Evolutionary conservation across 2,113 vertebrate genomes (phyloP).

Genomic region (Brevimyrus niger): DNA sequence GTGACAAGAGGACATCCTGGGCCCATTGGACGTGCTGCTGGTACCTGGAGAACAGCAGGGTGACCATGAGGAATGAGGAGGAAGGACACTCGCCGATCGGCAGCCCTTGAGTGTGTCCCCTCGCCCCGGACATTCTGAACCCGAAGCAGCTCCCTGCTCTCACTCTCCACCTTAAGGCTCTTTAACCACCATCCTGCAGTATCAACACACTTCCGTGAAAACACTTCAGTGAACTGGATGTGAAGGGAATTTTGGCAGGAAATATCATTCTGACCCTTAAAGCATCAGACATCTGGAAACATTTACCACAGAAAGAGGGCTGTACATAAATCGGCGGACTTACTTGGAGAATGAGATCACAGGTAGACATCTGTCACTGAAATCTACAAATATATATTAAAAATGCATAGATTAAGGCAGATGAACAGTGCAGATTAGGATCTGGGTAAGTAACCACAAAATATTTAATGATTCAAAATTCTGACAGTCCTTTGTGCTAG

Average conservation of each 20-base stretch:
- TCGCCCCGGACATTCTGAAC: not conserved
- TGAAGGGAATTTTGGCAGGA: not conserved
- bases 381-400: slow-evolving; percentile 57
- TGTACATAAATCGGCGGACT: slow-evolving; percentile 39
- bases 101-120: not conserved
- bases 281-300: not conserved
- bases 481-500: not conserved
- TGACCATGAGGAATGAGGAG: not conserved
- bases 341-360: slow-evolving; percentile 74
- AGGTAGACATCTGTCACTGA: slow-evolving; percentile 57
- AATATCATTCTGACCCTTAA: not conserved
- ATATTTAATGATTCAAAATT: not conserved
- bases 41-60: slow-evolving; percentile 58
- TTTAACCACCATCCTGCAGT: not conserved
- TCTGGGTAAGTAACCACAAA: not conserved
- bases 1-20: slow-evolving; percentile 50
- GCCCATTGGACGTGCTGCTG: slow-evolving; percentile 66
- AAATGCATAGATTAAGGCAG: slow-evolving; percentile 28
- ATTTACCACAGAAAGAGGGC: not conserved
- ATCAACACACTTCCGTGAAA: not conserved
- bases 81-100: not conserved
- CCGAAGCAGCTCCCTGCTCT: not conserved
- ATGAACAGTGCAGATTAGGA: not conserved
- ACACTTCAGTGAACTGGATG: not conserved
- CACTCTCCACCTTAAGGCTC: not conserved